A percentile compares a stretch with the other conserved stretches of the same genome.
These are phyloP conservation scores for Actinia equina DNA, from an alignment of 64 coral and sea anemone species.

Conservation along the genomic window DNA sequence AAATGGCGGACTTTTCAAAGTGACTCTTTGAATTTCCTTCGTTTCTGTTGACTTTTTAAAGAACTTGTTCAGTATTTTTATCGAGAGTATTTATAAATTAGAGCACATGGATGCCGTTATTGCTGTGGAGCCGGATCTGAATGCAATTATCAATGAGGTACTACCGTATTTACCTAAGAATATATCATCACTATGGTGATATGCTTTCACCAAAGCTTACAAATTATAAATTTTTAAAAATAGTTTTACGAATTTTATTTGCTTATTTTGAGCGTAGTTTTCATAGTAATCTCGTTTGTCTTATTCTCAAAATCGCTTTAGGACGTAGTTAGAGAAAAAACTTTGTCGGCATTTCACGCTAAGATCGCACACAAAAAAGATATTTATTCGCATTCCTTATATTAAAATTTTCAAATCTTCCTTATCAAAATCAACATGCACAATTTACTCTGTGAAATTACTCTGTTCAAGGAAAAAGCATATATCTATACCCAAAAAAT, in stretches of 20 bases:
- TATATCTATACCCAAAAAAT: too few species aligned
- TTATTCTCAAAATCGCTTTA: too few species aligned
- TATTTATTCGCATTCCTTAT: too few species aligned
- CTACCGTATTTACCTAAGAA: neutral
- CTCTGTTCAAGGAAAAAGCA: too few species aligned
- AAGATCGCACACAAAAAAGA: too few species aligned
- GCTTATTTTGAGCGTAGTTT: neutral
- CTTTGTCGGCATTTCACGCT: too few species aligned
- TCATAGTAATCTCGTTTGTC: too few species aligned
- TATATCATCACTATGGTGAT: constrained; percentile 7
- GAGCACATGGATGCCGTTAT: constrained; percentile 70
- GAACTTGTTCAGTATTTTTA: neutral
- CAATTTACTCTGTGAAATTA: too few species aligned
- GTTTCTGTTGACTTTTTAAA: neutral
- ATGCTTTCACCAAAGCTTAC: neutral
- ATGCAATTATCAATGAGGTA: constrained; percentile 77
- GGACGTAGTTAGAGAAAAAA: too few species aligned
- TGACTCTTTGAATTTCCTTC: neutral
- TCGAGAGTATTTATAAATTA: neutral
- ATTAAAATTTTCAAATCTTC: too few species aligned
- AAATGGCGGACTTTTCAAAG: constrained; percentile 20
- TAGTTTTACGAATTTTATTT: neutral
- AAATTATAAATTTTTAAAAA: neutral
- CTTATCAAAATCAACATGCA: neutral
- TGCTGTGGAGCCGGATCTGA: constrained; percentile 69